phyloP scores from a whole-genome alignment of 2,113 vertebrate species.

The Albula goreensis region DNA sequence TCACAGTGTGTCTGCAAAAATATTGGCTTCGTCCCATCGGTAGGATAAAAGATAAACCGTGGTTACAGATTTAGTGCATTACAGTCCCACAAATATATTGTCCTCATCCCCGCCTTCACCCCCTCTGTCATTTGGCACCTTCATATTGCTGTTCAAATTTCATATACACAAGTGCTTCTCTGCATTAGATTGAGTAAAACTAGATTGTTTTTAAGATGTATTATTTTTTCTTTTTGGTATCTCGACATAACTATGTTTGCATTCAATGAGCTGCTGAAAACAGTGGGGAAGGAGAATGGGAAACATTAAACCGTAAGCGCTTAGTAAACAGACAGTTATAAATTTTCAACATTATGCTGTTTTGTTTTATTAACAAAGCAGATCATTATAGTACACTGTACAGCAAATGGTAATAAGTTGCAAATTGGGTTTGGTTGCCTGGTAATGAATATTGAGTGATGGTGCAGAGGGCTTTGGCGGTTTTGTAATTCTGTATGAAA shows the following conservation, averaged over 20 bases:
- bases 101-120: slow-evolving; percentile 19
- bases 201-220: slow-evolving; percentile 19
- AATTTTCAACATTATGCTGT: slow-evolving; percentile 47
- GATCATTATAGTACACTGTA: slow-evolving; percentile 47
- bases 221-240: slow-evolving; percentile 30
- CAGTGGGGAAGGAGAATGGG: slow-evolving; percentile 20
- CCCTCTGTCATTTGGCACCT: slow-evolving; percentile 39
- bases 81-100: slow-evolving; percentile 37
- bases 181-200: neutral
- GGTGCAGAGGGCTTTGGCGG: slow-evolving; percentile 30
- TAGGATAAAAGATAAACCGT: slow-evolving; percentile 44
- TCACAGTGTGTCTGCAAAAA: slow-evolving; percentile 39
- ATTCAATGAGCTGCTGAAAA: slow-evolving; percentile 25
- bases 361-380: slow-evolving; percentile 60
- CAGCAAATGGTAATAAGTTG: slow-evolving; percentile 50
- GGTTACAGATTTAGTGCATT: slow-evolving; percentile 44
- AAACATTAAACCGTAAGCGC: slow-evolving; percentile 37
- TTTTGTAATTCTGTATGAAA: slow-evolving; percentile 44
- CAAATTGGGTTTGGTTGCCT: slow-evolving; percentile 49
- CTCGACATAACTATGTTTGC: slow-evolving; percentile 34
- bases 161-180: slow-evolving; percentile 38
- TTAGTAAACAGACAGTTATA: slow-evolving; percentile 49
- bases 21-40: slow-evolving; percentile 48
- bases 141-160: slow-evolving; percentile 32
- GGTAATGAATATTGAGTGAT: slow-evolving; percentile 57